Percentiles rank a stretch among this genome's conserved stretches.
Evolutionary conservation across 2,888 invertebrate species (phyloP).

Genomic region (Agrilus biguttatus): DNA sequence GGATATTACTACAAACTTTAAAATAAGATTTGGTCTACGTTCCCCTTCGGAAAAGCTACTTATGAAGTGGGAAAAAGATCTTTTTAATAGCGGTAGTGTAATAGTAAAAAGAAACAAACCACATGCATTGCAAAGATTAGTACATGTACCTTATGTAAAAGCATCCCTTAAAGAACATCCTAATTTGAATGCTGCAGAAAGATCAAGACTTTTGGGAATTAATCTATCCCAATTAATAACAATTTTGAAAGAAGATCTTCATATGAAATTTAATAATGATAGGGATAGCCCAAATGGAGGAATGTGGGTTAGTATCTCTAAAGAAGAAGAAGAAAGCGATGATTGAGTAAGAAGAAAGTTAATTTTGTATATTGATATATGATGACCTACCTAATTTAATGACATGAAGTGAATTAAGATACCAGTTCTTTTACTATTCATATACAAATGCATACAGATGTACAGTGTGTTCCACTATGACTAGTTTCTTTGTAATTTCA

Average conservation of each 20-base stretch:
- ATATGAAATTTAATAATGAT: constrained; percentile 16
- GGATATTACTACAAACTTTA: constrained; percentile 32
- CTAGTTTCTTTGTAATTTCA: too few species aligned
- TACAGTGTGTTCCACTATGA: background rate
- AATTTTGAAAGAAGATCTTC: constrained; percentile 27
- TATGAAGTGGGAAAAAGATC: constrained; percentile 28
- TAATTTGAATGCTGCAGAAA: constrained; percentile 29
- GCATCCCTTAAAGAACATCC: constrained; percentile 28
- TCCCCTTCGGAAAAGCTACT: constrained; percentile 24
- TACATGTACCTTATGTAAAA: constrained; percentile 26
- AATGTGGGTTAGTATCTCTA: too few species aligned
- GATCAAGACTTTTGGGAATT: constrained; percentile 27
- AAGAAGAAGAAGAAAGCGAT: too few species aligned
- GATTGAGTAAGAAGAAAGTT: too few species aligned
- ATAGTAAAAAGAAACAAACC: constrained; percentile 31
- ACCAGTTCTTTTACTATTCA: background rate
- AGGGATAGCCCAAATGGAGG: background rate
- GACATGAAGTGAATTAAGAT: background rate
- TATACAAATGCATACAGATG: too few species aligned
- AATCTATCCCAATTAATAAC: constrained; percentile 30
- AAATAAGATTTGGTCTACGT: constrained; percentile 28
- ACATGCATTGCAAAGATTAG: constrained; percentile 23
- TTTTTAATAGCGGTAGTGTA: constrained; percentile 30
- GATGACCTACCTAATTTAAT: too few species aligned
- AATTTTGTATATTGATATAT: too few species aligned